A percentile compares a stretch with the other conserved stretches of the same genome.
phyloP scores from a whole-genome alignment of 1,140 invertebrate species.

The Drosophila simulans region DNA sequence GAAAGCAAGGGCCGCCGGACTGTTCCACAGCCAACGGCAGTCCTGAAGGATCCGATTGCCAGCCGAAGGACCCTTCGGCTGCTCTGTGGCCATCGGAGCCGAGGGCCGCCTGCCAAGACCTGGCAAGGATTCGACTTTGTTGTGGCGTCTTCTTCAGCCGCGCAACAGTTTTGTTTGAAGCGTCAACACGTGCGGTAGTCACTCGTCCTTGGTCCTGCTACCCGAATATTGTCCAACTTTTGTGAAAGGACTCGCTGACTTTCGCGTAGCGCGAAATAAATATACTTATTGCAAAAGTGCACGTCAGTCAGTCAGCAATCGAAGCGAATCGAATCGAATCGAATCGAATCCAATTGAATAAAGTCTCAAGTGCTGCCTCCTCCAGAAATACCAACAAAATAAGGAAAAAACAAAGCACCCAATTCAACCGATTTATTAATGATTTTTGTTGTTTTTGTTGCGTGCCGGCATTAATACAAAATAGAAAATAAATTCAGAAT shows the following conservation, averaged over 20 bases:
- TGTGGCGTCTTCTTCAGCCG: conserved; percentile 21
- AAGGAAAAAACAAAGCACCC: background rate
- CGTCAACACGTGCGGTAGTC: conserved; percentile 75
- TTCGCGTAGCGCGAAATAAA: conserved; percentile 29
- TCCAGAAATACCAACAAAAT: background rate
- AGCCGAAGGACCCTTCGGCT: conserved; percentile 28
- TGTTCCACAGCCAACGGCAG: conserved; percentile 74
- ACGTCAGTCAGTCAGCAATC: conserved; percentile 2
- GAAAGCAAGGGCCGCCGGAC: conserved; percentile 17
- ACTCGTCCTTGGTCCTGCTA: conserved; percentile 30
- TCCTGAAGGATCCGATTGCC: conserved; percentile 29
- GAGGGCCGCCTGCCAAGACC: conserved; percentile 3
- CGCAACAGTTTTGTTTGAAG: conserved; percentile 80
- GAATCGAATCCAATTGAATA: background rate
- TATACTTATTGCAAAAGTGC: conserved; percentile 7
- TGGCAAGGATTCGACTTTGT: conserved; percentile 24
- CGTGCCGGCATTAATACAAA: conserved; percentile 18
- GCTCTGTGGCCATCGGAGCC: background rate
- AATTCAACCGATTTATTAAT: conserved; percentile 5
- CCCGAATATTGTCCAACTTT: background rate
- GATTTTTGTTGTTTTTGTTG: conserved; percentile 54
- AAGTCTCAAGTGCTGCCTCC: background rate
- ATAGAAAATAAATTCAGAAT: background rate
- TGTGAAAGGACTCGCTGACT: conserved; percentile 4
- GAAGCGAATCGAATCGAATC: background rate